These are phyloP conservation scores for Nematopogon swammerdamellus DNA, from an alignment of 2,888 invertebrate species.

Conservation along the genomic window DNA sequence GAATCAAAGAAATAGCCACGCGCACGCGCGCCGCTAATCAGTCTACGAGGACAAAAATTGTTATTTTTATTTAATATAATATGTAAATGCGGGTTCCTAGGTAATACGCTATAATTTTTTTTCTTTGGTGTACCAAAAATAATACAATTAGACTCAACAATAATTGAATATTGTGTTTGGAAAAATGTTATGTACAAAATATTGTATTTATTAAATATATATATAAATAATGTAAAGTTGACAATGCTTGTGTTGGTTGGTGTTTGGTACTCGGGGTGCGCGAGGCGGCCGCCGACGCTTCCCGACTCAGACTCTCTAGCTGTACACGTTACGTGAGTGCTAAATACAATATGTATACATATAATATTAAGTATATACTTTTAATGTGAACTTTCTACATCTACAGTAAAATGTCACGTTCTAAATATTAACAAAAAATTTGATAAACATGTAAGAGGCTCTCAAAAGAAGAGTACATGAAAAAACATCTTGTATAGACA, in stretches of 20 bases:
- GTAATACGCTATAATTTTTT: neutral
- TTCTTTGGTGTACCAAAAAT: neutral
- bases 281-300: neutral
- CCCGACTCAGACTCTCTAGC: neutral
- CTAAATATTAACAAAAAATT: constrained; percentile 27
- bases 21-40: no score
- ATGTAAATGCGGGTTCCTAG: neutral
- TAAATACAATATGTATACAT: constrained; percentile 1
- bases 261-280: neutral
- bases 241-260: neutral
- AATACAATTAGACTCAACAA: neutral
- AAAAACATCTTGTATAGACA: constrained; percentile 57
- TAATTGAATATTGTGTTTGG: neutral
- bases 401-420: constrained; percentile 14
- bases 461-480: constrained; percentile 59
- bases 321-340: neutral
- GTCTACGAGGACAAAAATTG: no score
- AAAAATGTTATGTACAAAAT: neutral
- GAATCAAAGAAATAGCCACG: no score
- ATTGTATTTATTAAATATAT: constrained; percentile 1
- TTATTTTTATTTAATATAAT: no score
- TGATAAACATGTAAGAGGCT: constrained; percentile 52
- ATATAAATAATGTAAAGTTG: neutral
- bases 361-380: constrained; percentile 1
- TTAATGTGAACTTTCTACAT: constrained; percentile 5